phyloP scores from a whole-genome alignment of 1,140 invertebrate species.

The Mamestra configurata region DNA sequence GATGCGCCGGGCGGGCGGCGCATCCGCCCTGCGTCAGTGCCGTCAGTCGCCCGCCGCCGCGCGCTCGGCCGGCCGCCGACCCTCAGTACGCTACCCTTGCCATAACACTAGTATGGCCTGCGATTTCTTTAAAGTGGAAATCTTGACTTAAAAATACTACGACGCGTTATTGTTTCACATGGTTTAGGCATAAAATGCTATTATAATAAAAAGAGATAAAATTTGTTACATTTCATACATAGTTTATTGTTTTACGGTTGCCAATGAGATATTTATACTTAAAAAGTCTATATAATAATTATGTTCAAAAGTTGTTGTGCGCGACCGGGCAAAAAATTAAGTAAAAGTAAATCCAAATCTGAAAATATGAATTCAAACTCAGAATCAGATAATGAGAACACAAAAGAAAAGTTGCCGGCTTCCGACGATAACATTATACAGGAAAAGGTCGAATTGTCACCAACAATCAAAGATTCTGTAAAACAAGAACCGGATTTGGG shows the following conservation, averaged over 20 bases:
- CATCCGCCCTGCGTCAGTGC: conserved; percentile 86
- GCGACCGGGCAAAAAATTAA: conserved; percentile 84
- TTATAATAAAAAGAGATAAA: conserved; percentile 49
- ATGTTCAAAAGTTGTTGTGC: conserved; percentile 88
- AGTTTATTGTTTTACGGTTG: conserved; percentile 63
- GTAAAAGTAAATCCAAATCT: conserved; percentile 81
- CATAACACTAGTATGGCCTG: conserved; percentile 60
- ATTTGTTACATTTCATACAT: conserved; percentile 64
- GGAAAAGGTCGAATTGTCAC: conserved; percentile 55
- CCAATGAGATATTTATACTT: conserved; percentile 56
- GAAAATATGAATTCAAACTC: conserved; percentile 72
- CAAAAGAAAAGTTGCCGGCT: conserved; percentile 53
- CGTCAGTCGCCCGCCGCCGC: conserved; percentile 85
- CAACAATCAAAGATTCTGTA: conserved; percentile 48
- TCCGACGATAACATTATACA: conserved; percentile 13
- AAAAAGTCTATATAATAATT: conserved; percentile 70
- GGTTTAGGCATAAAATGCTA: conserved; percentile 51
- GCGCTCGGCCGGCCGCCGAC: conserved; percentile 81
- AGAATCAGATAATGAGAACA: conserved; percentile 54
- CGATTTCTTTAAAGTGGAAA: conserved; percentile 50
- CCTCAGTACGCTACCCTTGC: conserved; percentile 52
- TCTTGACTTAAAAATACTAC: conserved; percentile 37
- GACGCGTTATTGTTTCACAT: conserved; percentile 1
- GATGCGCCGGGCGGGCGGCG: conserved; percentile 83
- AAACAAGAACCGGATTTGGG: neutral